phyloP scores from a whole-genome alignment of 2,113 vertebrate genomes.

The Seriola dumerili region DNA sequence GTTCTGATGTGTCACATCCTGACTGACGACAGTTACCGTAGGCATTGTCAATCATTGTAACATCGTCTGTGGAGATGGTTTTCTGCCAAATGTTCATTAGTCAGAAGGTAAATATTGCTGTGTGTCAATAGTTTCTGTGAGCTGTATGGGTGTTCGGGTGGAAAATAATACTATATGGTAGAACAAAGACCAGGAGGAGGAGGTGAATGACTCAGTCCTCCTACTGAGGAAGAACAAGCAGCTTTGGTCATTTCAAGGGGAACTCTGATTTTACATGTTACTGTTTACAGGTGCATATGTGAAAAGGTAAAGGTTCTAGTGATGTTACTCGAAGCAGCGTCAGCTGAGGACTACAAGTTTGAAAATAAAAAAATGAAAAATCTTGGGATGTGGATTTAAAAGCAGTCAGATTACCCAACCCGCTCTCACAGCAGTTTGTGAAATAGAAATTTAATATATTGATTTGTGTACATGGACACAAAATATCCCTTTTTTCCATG shows the following conservation, averaged over 20 bases:
- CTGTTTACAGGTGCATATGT: too few relatives aligned
- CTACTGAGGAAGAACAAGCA: neutral
- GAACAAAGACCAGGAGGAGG: slow-evolving; percentile 29
- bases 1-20: slow-evolving; percentile 37
- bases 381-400: too few relatives aligned
- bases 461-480: too few relatives aligned
- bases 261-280: neutral
- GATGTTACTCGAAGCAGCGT: too few relatives aligned
- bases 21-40: slow-evolving; percentile 42
- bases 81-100: slow-evolving; percentile 35
- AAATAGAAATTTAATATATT: too few relatives aligned
- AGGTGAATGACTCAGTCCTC: slow-evolving; percentile 18
- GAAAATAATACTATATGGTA: slow-evolving; percentile 32
- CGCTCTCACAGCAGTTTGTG: too few relatives aligned
- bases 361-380: too few relatives aligned
- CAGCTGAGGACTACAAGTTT: too few relatives aligned
- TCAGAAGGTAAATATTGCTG: slow-evolving; percentile 19
- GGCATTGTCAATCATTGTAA: slow-evolving; percentile 8
- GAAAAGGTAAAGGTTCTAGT: too few relatives aligned
- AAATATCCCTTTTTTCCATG: too few relatives aligned
- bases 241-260: slow-evolving; percentile 18
- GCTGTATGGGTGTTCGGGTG: slow-evolving; percentile 27
- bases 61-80: slow-evolving; percentile 15
- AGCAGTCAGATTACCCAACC: too few relatives aligned
- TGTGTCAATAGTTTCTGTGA: slow-evolving; percentile 31